Conservation (phyloP, 1,140 invertebrate species). For the Diachasma alloeum region DNA sequence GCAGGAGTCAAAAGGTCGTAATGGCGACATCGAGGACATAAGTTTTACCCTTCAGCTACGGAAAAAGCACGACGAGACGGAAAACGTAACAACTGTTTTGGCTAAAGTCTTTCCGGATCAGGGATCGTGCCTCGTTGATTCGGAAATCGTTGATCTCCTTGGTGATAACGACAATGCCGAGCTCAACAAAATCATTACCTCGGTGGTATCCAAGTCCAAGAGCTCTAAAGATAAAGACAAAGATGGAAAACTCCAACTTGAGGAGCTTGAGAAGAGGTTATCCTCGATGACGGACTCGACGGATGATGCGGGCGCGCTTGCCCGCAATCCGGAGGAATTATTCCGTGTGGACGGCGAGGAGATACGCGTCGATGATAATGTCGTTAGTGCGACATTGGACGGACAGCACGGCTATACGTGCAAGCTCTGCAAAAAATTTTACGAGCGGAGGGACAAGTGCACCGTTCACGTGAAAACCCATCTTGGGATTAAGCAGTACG, state of each 20-base stretch:
- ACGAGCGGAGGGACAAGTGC: constrained; percentile 61
- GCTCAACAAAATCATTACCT: constrained; percentile 52
- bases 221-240: constrained; percentile 36
- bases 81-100: constrained; percentile 45
- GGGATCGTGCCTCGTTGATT: constrained; percentile 58
- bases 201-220: constrained; percentile 44
- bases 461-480: constrained; percentile 75
- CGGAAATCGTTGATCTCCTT: constrained; percentile 52
- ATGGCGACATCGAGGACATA: constrained; percentile 55
- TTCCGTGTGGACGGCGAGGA: constrained; percentile 62
- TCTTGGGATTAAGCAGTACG: constrained; percentile 73
- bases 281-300: constrained; percentile 30
- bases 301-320: not conserved
- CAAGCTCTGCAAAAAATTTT: constrained; percentile 57
- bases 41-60: constrained; percentile 60
- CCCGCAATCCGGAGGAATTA: constrained; percentile 57
- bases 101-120: constrained; percentile 62
- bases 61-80: constrained; percentile 48
- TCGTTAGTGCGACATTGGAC: constrained; percentile 50
- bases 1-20: constrained; percentile 56
- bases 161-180: constrained; percentile 52
- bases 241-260: constrained; percentile 42
- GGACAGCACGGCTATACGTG: constrained; percentile 57
- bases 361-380: constrained; percentile 61
- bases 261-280: constrained; percentile 48